These are phyloP conservation scores for Scomberomorus guttatus DNA, from an alignment of 2,797 vertebrate genomes.

Conservation along the genomic window DNA sequence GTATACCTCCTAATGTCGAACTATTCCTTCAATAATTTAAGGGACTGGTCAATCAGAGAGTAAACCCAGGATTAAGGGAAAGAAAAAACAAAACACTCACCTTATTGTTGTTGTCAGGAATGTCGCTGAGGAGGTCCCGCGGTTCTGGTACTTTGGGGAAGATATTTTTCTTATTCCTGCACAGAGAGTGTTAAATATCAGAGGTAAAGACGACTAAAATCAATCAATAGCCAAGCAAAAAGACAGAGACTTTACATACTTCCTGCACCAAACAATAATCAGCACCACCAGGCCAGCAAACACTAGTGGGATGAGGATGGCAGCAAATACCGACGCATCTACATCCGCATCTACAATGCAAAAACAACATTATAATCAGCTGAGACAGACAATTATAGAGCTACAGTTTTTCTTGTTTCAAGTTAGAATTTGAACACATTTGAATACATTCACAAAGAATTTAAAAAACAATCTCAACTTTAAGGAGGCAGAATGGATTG, in stretches of 20 bases:
- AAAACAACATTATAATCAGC: not conserved
- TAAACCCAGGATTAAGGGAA: too few relatives aligned
- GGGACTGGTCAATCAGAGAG: not conserved
- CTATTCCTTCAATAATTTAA: not conserved
- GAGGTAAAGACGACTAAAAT: not conserved
- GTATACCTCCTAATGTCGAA: too few relatives aligned
- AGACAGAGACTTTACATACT: constrained; percentile 43
- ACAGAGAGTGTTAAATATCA: constrained; percentile 16
- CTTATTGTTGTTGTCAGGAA: constrained; percentile 66
- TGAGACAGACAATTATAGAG: not conserved
- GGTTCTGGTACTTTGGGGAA: constrained; percentile 71
- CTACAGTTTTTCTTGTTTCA: not conserved
- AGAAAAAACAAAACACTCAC: constrained; percentile 30
- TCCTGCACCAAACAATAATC: constrained; percentile 40
- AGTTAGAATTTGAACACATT: not conserved
- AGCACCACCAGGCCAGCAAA: constrained; percentile 22
- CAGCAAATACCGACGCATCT: accelerated
- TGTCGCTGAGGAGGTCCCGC: constrained; percentile 59
- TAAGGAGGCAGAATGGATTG: too few relatives aligned
- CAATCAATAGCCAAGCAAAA: not conserved
- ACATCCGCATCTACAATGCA: constrained; percentile 28
- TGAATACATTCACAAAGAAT: too few relatives aligned
- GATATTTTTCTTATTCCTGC: constrained; percentile 65
- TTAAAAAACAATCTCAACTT: too few relatives aligned
- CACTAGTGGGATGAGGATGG: constrained; percentile 43